Base-by-base conservation (phyloP, 1,140 invertebrate species). In the Nasonia giraulti region DNA sequence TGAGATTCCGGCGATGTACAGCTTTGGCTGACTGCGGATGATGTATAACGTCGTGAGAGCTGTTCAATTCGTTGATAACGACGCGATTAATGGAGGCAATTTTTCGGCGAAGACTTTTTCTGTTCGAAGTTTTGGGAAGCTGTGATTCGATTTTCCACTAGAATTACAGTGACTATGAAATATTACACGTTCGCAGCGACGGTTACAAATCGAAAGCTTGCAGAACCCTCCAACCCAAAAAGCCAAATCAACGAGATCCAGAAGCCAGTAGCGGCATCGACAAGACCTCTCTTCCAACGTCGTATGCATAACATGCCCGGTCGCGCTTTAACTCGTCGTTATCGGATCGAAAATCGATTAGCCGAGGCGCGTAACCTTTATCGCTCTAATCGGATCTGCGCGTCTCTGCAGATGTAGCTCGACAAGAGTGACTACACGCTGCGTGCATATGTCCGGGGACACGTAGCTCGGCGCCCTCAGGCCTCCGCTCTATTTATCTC, bases 401-500 rank as follows among this genome's bases (percentile, higher is more conserved):
- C 77, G 55, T 90, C 44, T 33, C 76, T 78, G 76, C 47, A 78
- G 76, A 78, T 78, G 76, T 23, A 31, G 27, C 68, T 14, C 7
- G 8, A 33, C 17, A 2, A 62, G 27, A 62, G 55, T 87, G 88
- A 89, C 87, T 90, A 89, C 92, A 92, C 88, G 92, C 92, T 93
- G 92, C 83, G 92, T 92, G 87, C 92, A 93, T 93, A 93, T 93
- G 92, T 89, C 89, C 89, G 88, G 87, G 87, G 68, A 86, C 27
- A 27, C 88, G 88, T 81, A 85, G 55, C 55, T 62, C 81, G 74
- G 86, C 55, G 87, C 86, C 76, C 83, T 87, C 82, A 87, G 66
- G 44, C 17, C 14, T 66, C 7, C 20, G 40, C 68, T 71, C 66
- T 91, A 93, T 93, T 93, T 93, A 93, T 92, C 92, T 90, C 92